Evolutionary conservation across 2,797 vertebrate species (phyloP), one percentile per base, ranked within the genome.

Genomic region (Phalloptychus januarius): DNA sequence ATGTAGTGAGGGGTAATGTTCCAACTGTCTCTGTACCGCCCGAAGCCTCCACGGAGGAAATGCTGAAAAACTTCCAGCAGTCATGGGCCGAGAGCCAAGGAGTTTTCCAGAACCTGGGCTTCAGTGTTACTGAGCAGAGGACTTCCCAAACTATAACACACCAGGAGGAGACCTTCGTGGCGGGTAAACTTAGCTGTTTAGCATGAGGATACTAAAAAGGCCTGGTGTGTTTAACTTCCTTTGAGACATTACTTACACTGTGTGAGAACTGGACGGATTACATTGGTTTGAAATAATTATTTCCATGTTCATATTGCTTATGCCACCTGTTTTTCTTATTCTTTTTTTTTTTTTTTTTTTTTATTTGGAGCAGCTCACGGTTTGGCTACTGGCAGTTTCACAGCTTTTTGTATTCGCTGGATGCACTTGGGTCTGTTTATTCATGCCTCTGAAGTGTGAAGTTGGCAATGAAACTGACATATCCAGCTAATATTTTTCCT

Each of bases 61-160:
- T 97, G 85, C 91, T 97, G 74, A 94, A 95, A 78, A 97, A 92
- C 93, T 97, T 98, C 90, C 97, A 98, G 83, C 95, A 97, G 88
- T 96, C 96, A 0, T 98, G 97, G 97, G 95, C 96, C 1, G 96
- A 97, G 82, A 97, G 96, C 74, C 96, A 97, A 77, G 95, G 93
- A 3, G 94, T 96, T 20, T 97, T 97, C 90, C 92, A 96, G 91
- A 96, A 94, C 85, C 89, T 97, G 44, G 96, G 96, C 8, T 97
- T 96, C 90, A 95, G 92, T 1, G 90, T 96, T 58, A 96, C 95
- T 0, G 96, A 96, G 86, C 91, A 96, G 82, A 91, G 94, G 77
- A 96, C 92, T 7, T 95, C 96, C 5, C 96, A 95, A 90, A 91
- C 92, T 1, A 93, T 96, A 54, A 96, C 96, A 8, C 96, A 88